These are phyloP conservation scores for Apostichopus californicus DNA, from an alignment of 35 echinoderm and acorn worm species.

Conservation along the genomic window DNA sequence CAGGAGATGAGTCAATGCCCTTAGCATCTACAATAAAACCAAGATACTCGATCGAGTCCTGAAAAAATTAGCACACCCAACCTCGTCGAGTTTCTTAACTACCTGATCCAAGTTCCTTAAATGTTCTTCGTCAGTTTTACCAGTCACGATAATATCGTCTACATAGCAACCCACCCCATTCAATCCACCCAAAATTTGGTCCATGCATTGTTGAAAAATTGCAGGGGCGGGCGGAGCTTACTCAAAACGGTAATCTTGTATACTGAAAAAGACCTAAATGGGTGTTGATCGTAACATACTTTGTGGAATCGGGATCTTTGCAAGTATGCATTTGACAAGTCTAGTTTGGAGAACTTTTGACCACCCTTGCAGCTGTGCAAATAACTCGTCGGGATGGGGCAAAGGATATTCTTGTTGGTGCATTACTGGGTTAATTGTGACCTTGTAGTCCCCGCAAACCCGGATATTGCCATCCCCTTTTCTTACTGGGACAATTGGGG, in stretches of 20 bases:
- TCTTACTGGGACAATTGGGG: conserved; percentile 17
- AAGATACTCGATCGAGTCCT: neutral
- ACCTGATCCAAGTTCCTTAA: conserved; percentile 44
- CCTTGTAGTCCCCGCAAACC: conserved; percentile 36
- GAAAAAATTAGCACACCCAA: conserved; percentile 7
- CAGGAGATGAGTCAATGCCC: neutral
- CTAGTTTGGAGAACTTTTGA: conserved; percentile 52
- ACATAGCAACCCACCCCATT: conserved; percentile 30
- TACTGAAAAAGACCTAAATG: conserved; percentile 45
- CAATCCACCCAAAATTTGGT: conserved; percentile 53
- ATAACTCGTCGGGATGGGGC: conserved; percentile 44
- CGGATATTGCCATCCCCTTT: neutral
- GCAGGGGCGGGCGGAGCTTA: conserved; percentile 30
- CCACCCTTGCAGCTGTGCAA: conserved; percentile 44
- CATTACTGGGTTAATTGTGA: conserved; percentile 37
- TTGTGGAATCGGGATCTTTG: conserved; percentile 47
- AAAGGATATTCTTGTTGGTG: conserved; percentile 40
- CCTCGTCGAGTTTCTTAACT: conserved; percentile 32
- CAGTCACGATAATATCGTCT: conserved; percentile 67
- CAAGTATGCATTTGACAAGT: conserved; percentile 63
- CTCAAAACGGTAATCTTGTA: conserved; percentile 58
- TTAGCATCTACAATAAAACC: conserved; percentile 10
- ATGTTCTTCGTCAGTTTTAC: conserved; percentile 37
- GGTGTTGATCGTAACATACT: conserved; percentile 43
- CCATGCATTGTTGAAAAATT: conserved; percentile 63